Evolutionary conservation across 2,797 vertebrate genomes (phyloP).

Genomic region (Enteromius fasciolatus): DNA sequence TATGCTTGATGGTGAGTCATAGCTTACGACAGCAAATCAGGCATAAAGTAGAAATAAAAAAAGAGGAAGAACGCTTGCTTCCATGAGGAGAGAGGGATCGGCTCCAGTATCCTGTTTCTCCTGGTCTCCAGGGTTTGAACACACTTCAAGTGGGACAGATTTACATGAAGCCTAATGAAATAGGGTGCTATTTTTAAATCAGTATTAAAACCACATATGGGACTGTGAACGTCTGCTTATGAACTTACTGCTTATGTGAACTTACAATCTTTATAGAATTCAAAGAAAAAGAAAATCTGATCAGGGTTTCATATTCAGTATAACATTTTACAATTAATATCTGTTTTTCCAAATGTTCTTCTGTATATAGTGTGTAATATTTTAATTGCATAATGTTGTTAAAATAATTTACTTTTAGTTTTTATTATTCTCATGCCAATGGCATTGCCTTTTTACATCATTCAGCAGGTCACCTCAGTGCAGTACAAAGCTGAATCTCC

Average conservation of each 20-base stretch:
- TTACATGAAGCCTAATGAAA: slow-evolving; percentile 63
- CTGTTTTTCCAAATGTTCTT: too few species aligned
- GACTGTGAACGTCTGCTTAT: slow-evolving; percentile 20
- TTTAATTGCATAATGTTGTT: background rate
- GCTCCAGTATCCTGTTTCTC: slow-evolving; percentile 65
- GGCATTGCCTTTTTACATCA: background rate
- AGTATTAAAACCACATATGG: slow-evolving; percentile 47
- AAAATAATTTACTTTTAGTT: background rate
- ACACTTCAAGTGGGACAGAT: slow-evolving; percentile 70
- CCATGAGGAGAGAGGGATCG: slow-evolving; percentile 60
- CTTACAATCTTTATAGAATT: background rate
- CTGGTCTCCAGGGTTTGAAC: slow-evolving; percentile 63
- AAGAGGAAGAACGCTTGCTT: slow-evolving; percentile 41
- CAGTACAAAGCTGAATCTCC: background rate
- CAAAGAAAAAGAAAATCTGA: background rate
- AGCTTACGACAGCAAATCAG: slow-evolving; percentile 48
- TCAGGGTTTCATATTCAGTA: background rate
- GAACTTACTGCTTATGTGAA: slow-evolving; percentile 7
- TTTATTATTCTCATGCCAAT: background rate
- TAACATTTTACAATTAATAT: too few species aligned
- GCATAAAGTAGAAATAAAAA: slow-evolving; percentile 19
- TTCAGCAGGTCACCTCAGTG: background rate
- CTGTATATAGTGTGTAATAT: too few species aligned
- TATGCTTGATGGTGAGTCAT: slow-evolving; percentile 48
- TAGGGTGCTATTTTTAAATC: slow-evolving; percentile 46